Percentiles rank a stretch among this genome's conserved stretches.
phyloP scores from a whole-genome alignment of 2,888 invertebrate species.

The Pelosia muscerda region DNA sequence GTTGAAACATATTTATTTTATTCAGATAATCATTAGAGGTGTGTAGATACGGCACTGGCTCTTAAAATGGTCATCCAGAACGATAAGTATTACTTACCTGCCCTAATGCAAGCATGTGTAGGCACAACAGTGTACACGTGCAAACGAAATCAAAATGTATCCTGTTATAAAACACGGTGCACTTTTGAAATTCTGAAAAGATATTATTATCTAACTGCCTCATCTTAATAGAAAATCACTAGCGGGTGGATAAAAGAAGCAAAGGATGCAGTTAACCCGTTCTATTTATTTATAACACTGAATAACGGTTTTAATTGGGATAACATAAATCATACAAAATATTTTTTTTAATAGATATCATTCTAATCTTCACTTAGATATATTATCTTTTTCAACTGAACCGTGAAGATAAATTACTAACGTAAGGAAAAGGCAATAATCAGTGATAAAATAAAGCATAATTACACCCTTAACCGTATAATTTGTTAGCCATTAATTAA shows the following conservation, averaged over 20 bases:
- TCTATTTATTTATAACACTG: slow-evolving; percentile 29
- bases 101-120: too few relatives aligned
- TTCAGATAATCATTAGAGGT: too few relatives aligned
- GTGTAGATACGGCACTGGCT: too few relatives aligned
- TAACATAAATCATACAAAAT: slow-evolving; percentile 45
- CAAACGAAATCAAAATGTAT: too few relatives aligned
- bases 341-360: slow-evolving; percentile 46
- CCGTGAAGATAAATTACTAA: slow-evolving; percentile 67
- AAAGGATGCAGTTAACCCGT: slow-evolving; percentile 35
- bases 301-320: slow-evolving; percentile 37
- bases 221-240: too few relatives aligned
- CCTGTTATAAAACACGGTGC: too few relatives aligned
- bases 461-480: slow-evolving; percentile 80
- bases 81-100: too few relatives aligned
- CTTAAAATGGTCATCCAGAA: too few relatives aligned
- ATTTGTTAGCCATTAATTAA: slow-evolving; percentile 84
- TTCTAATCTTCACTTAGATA: slow-evolving; percentile 43
- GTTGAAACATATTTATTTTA: too few relatives aligned
- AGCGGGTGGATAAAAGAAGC: neutral
- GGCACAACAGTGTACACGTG: too few relatives aligned
- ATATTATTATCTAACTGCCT: too few relatives aligned
- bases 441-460: slow-evolving; percentile 75
- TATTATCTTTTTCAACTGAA: slow-evolving; percentile 47
- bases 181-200: too few relatives aligned
- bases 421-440: slow-evolving; percentile 77